Evolutionary conservation across 2,888 invertebrate species (phyloP), one percentile per base, ranked within the genome.

Genomic region (Stomorhina lunata): DNA sequence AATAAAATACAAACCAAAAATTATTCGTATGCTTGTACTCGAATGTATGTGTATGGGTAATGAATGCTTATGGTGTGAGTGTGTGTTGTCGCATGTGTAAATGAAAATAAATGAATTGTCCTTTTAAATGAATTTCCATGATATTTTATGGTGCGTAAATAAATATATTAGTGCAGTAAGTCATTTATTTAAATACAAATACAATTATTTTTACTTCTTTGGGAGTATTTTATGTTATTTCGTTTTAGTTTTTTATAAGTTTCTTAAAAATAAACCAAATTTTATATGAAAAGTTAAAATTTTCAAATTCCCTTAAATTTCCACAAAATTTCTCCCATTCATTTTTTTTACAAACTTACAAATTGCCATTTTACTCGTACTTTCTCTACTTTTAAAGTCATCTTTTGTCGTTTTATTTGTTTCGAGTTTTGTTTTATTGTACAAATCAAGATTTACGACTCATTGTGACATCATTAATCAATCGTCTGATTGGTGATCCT

Each of bases 401-500:
- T 15, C 10, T 15, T 59, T n/a, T 45, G 12, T 29, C 61, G 50
- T 63, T 43, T 45, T 71, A 55, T 63, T 69, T 76, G 4, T 5
- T 45, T 17, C 25, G 12, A 25, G 22, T 65, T 59, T 68, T 79
- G 79, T 82, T 82, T n/a, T 82, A 79, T 79, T 79, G 79, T 81
- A 78, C 88, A 88, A 90, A 90, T 90, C 89, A 88, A 91, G 91
- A 91, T 91, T 91, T 91, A 91, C 91, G 91, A 89, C 86, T 88
- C 86, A 86, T 87, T 89, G 88, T 91, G 90, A 91, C 90, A 91
- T 91, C 90, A 91, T 91, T 91, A 91, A 91, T 91, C 90, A 91
- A 90, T 89, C 90, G 87, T 87, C 90, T 91, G 90, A 91, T 91
- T 91, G 91, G 91, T 91, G 91, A 90, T 91, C 90, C 91, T 91